A percentile compares a stretch with the other conserved stretches of the same genome.
These are phyloP conservation scores for Paramormyrops hopkinsi DNA, from an alignment of 2,797 vertebrate genomes.

Conservation along the genomic window DNA sequence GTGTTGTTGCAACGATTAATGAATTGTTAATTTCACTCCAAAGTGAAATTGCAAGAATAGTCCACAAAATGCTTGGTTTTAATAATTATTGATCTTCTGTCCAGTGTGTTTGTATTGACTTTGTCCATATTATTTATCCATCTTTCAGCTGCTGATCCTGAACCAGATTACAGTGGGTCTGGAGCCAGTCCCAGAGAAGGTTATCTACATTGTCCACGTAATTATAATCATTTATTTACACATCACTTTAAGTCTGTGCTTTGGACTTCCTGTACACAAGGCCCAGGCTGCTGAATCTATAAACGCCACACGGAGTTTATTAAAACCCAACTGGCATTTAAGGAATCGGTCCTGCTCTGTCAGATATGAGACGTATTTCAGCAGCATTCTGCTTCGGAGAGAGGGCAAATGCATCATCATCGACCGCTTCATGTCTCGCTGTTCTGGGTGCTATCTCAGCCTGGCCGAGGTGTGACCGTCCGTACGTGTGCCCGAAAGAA, in stretches of 20 bases:
- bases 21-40: background rate
- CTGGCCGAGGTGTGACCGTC: conserved; percentile 22
- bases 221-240: background rate
- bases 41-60: background rate
- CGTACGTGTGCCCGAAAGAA: conserved; percentile 16
- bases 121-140: conserved; percentile 4
- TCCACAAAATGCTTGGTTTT: background rate
- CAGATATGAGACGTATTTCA: background rate
- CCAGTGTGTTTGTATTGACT: background rate
- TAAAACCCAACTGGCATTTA: conserved; percentile 1
- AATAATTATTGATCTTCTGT: background rate
- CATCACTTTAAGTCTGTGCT: background rate
- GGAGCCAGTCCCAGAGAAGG: background rate
- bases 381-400: background rate
- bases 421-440: conserved; percentile 3
- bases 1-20: background rate
- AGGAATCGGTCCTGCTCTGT: background rate
- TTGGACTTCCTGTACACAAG: background rate
- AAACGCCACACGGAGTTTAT: background rate
- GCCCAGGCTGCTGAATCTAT: background rate
- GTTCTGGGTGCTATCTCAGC: background rate
- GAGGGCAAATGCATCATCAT: conserved; percentile 10
- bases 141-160: background rate
- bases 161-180: background rate
- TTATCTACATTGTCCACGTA: background rate